phyloP scores from a whole-genome alignment of 2,888 invertebrate genomes.

The Trichogramma evanescens region DNA sequence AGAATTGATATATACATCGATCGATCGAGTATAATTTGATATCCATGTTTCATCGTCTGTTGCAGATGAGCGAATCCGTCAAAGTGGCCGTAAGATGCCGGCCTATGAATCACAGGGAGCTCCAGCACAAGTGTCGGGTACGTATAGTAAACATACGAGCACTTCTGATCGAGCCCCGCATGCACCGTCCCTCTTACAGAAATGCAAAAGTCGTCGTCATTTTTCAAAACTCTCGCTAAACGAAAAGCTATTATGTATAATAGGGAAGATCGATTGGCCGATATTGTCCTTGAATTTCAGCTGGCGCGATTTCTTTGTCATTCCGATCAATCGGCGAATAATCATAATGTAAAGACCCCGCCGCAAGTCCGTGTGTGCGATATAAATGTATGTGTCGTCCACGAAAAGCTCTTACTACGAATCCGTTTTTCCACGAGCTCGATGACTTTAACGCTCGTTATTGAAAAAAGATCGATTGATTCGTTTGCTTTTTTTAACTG shows the following conservation, averaged over 20 bases:
- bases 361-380: too few relatives aligned
- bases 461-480: too few relatives aligned
- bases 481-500: too few relatives aligned
- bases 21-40: too few relatives aligned
- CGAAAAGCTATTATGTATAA: too few relatives aligned
- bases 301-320: neutral
- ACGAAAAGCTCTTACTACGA: too few relatives aligned
- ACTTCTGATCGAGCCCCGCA: too few relatives aligned
- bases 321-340: neutral
- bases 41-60: neutral
- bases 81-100: conserved; percentile 81
- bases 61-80: conserved; percentile 58
- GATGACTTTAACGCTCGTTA: too few relatives aligned
- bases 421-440: too few relatives aligned
- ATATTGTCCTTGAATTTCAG: neutral
- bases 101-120: conserved; percentile 74
- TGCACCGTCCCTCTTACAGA: neutral
- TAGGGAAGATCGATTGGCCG: neutral
- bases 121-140: conserved; percentile 41
- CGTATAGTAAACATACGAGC: conserved; percentile 14
- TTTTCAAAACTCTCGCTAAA: neutral
- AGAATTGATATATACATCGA: too few relatives aligned
- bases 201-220: neutral
- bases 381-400: too few relatives aligned
- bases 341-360: too few relatives aligned